Evolutionary conservation across 2,797 vertebrate species (phyloP).

Genomic region (Artibeus jamaicensis): DNA sequence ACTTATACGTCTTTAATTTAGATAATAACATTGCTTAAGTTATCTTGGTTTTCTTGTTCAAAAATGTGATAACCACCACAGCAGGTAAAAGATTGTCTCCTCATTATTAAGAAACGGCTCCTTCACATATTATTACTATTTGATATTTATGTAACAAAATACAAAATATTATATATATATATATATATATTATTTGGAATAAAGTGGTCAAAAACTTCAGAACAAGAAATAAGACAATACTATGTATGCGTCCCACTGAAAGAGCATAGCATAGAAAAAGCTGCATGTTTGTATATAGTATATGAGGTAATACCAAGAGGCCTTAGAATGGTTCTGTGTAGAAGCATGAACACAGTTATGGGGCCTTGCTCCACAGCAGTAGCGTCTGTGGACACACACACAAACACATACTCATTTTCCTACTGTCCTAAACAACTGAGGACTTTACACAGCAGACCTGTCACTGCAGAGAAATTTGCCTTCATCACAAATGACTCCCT

Average conservation of each 20-base stretch:
- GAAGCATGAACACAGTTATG: background rate
- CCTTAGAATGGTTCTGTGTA: fast-evolving
- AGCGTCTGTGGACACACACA: background rate
- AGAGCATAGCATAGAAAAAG: background rate
- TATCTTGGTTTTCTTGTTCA: background rate
- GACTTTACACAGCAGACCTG: background rate
- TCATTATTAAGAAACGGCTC: background rate
- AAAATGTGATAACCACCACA: background rate
- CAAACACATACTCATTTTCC: background rate
- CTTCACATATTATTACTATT: background rate
- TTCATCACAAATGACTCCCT: background rate
- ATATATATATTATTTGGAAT: background rate
- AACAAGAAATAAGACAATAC: background rate
- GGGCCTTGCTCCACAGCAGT: background rate
- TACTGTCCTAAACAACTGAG: background rate
- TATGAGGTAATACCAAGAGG: background rate
- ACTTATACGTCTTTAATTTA: background rate
- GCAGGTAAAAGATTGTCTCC: background rate
- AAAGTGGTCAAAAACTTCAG: background rate
- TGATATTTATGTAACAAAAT: background rate
- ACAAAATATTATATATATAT: background rate
- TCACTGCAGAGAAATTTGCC: background rate
- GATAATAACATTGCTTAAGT: background rate
- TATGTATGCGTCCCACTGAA: background rate
- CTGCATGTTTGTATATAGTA: fast-evolving